Base-by-base conservation (phyloP, 2,797 vertebrate genomes). In the Tympanoctomys barrerae region DNA sequence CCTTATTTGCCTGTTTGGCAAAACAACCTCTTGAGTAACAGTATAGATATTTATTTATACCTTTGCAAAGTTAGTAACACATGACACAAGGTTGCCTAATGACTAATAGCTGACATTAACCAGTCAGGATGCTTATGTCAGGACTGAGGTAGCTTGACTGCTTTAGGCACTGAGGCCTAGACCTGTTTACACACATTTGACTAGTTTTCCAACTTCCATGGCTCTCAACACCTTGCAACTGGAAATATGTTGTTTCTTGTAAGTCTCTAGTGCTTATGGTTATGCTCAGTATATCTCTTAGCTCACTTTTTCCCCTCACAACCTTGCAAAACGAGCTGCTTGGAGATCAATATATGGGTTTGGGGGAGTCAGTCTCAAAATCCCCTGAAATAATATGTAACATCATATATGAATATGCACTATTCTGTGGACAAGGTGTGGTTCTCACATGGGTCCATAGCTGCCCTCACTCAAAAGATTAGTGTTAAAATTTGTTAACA, bases 401-500 rank as follows among this genome's bases (percentile, higher is more conserved):
- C 71, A 57, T 91, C 36, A 39, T 70, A 66, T 46, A 57, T 57
- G 31, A 11, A 73, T 33, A 2, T 81, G n/a, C 61, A 82, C 77
- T 92, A 70, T 90, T 89, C 59, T 64, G 7, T 66, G 19, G 36
- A 39, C 18, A 62, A 61, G 61, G n/a, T 80, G 59, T 81, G 10
- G 68, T 82, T 92, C 61, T 82, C 42, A 92, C 10, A 87, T 85
- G 42, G 10, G 46, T 62, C 28, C 24, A 12, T 54, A 71, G 24
- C 36, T 57, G 28, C 7, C 2, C n/a, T 42, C 10, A 11, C 19
- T 14, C 0, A 5, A 71, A 79, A 78, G 42, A 77, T 39, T 70
- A 42, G 11, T 82, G 70, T 79, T 91, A 57, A 54, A 84, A 91
- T 91, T 87, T 70, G 42, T 71, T 82, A 83, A 80, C 22, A 54